A percentile compares a stretch with the other conserved stretches of the same genome.
These are phyloP conservation scores for Aselliscus stoliczkanus DNA, from an alignment of 2,797 vertebrate species.

Conservation along the genomic window DNA sequence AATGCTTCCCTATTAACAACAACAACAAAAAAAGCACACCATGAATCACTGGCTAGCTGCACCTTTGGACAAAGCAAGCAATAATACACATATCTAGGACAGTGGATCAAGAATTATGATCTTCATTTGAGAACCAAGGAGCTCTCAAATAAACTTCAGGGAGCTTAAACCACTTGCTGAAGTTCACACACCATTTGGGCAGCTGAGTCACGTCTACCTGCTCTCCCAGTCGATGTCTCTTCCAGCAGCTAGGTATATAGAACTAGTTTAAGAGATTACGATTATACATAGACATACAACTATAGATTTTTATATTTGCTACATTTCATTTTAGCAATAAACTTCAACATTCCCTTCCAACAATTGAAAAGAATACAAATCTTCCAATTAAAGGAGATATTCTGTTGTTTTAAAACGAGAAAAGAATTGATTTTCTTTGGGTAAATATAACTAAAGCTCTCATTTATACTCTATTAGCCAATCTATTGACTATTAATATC, in stretches of 20 bases:
- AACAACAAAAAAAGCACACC: background rate
- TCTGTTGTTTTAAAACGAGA: background rate
- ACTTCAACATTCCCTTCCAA: background rate
- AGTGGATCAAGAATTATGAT: background rate
- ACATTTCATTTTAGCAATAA: background rate
- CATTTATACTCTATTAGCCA: background rate
- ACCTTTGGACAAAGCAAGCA: background rate
- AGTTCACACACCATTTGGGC: background rate
- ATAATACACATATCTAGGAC: background rate
- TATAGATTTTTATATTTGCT: background rate
- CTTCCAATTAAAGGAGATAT: background rate
- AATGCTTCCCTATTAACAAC: background rate
- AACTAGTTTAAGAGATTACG: background rate
- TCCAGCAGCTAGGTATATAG: background rate
- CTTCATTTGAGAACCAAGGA: background rate
- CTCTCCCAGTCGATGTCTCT: background rate
- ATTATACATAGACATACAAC: background rate
- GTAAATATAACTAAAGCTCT: background rate
- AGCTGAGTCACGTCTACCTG: background rate
- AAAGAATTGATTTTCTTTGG: background rate
- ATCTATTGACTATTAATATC: background rate
- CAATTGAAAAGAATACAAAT: background rate
- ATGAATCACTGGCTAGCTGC: background rate
- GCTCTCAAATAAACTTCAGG: background rate
- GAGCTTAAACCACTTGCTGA: background rate